Evolutionary conservation across 64 coral and sea anemone genomes (phyloP).

Genomic region (Cladopsammia gracilis): DNA sequence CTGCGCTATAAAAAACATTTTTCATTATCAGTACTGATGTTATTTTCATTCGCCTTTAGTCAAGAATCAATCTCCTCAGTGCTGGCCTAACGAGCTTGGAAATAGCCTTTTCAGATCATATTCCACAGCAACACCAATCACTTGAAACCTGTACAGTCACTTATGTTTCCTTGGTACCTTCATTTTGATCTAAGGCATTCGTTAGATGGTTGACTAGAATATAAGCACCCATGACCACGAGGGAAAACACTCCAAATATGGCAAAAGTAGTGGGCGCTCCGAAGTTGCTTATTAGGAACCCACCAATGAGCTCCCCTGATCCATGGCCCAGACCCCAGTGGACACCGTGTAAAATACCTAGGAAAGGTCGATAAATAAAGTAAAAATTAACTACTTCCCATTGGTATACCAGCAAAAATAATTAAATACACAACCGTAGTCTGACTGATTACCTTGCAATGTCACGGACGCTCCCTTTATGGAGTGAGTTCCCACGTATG

Average conservation of each 20-base stretch:
- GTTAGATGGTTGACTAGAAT: conserved; percentile 69
- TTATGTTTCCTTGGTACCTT: not conserved
- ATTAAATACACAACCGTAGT: not conserved
- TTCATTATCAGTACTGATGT: too few species aligned
- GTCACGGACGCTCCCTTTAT: conserved; percentile 80
- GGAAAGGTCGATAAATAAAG: not conserved
- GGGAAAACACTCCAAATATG: conserved; percentile 83
- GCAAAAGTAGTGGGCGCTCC: conserved; percentile 90
- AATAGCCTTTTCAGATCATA: too few species aligned
- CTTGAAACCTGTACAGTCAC: not conserved
- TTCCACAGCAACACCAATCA: too few species aligned
- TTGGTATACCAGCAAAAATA: not conserved
- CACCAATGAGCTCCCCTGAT: conserved; percentile 94
- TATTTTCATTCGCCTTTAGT: too few species aligned
- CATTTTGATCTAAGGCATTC: not conserved
- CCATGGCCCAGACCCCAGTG: conserved; percentile 99
- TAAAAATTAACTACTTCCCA: not conserved
- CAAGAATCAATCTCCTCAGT: too few species aligned
- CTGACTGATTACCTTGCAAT: conserved; percentile 71
- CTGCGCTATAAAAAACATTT: too few species aligned
- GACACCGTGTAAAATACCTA: conserved; percentile 93
- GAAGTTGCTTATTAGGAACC: conserved; percentile 89
- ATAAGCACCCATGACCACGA: conserved; percentile 71
- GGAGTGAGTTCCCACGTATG: conserved; percentile 89
- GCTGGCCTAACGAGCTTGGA: too few species aligned